Conservation (phyloP, 2,113 vertebrate species). For the Cisticola juncidis region DNA sequence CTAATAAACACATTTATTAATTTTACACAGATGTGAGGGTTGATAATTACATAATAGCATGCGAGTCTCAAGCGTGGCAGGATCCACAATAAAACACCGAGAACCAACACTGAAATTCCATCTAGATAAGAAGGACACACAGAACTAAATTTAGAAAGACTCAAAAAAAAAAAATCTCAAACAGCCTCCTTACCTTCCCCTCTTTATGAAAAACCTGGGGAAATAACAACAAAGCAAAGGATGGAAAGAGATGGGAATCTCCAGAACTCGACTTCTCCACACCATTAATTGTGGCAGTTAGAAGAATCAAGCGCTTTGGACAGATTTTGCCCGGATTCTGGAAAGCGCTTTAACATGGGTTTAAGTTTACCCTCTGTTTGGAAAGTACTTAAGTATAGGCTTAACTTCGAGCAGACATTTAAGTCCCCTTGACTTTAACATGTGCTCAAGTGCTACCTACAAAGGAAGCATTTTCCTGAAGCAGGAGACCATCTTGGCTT, state of each 20-base stretch:
- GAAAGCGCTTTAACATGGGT: constrained; percentile 64
- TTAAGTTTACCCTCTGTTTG: constrained; percentile 67
- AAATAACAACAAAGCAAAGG: background rate
- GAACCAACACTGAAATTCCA: background rate
- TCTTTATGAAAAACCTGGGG: background rate
- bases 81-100: background rate
- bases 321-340: constrained; percentile 60
- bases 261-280: background rate
- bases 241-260: background rate
- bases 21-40: background rate
- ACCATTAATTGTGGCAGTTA: constrained; percentile 49
- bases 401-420: constrained; percentile 63
- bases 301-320: constrained; percentile 48
- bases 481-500: constrained; percentile 57
- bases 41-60: background rate
- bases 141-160: background rate
- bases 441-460: constrained; percentile 62
- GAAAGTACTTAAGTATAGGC: constrained; percentile 65
- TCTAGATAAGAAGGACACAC: background rate
- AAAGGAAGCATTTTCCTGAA: constrained; percentile 57
- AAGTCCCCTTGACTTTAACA: constrained; percentile 67
- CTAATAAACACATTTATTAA: background rate
- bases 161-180: background rate
- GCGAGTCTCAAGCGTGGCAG: background rate
- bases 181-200: background rate